These are phyloP conservation scores for Brenthis ino DNA, from an alignment of 2,888 invertebrate species.

Conservation along the genomic window DNA sequence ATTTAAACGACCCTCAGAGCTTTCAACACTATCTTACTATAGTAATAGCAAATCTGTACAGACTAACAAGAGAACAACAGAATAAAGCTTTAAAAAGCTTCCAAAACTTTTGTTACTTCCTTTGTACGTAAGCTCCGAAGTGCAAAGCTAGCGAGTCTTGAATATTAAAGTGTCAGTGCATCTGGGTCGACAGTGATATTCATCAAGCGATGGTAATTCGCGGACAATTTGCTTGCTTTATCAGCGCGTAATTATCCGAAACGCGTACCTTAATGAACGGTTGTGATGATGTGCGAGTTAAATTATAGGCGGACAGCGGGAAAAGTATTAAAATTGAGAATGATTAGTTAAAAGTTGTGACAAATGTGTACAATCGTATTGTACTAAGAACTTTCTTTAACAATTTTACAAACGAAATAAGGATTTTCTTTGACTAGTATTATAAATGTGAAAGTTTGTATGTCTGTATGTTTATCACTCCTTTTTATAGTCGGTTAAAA, in stretches of 20 bases:
- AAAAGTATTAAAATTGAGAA: background rate
- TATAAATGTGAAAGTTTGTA: too few species aligned
- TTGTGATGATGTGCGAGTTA: conserved; percentile 55
- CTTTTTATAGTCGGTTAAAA: too few species aligned
- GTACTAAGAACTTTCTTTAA: too few species aligned
- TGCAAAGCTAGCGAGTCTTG: conserved; percentile 16
- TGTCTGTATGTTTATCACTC: too few species aligned
- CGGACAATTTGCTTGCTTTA: conserved; percentile 79
- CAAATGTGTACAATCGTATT: too few species aligned
- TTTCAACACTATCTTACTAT: too few species aligned
- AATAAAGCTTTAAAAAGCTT: background rate
- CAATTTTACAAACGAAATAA: too few species aligned
- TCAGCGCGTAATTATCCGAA: conserved; percentile 79
- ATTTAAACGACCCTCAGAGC: too few species aligned
- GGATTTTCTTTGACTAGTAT: too few species aligned
- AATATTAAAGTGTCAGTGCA: conserved; percentile 43
- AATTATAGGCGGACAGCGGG: conserved; percentile 48
- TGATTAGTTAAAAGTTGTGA: too few species aligned
- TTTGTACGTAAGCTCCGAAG: background rate
- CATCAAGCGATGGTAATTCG: conserved; percentile 73
- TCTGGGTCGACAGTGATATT: conserved; percentile 66
- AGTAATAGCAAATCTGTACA: background rate
- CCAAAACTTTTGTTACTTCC: background rate
- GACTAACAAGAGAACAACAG: background rate
- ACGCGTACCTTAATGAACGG: conserved; percentile 75